Base-by-base conservation (phyloP, 2,113 vertebrate genomes). In the Halichoeres trimaculatus region DNA sequence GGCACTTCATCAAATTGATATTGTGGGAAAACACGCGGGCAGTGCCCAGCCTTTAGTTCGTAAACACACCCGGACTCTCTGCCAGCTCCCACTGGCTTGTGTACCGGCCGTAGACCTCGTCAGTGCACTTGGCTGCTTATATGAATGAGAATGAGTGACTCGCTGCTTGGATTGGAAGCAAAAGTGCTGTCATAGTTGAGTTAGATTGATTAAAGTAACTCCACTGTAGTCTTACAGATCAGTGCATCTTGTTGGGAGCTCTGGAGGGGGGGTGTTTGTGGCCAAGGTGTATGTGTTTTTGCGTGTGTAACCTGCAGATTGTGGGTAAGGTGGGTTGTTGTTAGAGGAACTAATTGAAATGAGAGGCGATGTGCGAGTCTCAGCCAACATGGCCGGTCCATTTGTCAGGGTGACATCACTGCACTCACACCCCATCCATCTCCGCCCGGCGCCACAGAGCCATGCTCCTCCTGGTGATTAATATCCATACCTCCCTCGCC, bases 361-460 rank as follows among this genome's bases (percentile, higher is more conserved):
- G 94, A 94, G 93, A 94, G 91, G 91, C 92, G 92, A 95, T 91
- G 93, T 94, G 91, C 92, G 52, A 93, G 92, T 94, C 91, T 93
- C 91, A 87, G 91, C 91, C 93, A 91, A 90, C 91, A 89, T 87
- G 84, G 90, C 86, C 79, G 78, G 87, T 92, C 91, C 93, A 95
- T 95, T 94, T 93, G 91, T 95, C 94, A 94, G 92, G 85, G 93
- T 94, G 94, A 95, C 94, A 95, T 94, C 93, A 94, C 88, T 90
- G 91, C 90, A 89, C 92, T 93, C 90, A 92, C 91, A 93, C 91
- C 92, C 90, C 92, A 94, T 94, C 93, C 93, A 94, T 95, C 94
- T 95, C 89, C 54, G 65, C 70, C 77, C 63, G 72, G 87, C 78
- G 73, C 83, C 84, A 89, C 86, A 89, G 83, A 88, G 81, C 85